Evolutionary conservation across 2,797 vertebrate genomes (phyloP).

Genomic region (Phoxinus dragarum): DNA sequence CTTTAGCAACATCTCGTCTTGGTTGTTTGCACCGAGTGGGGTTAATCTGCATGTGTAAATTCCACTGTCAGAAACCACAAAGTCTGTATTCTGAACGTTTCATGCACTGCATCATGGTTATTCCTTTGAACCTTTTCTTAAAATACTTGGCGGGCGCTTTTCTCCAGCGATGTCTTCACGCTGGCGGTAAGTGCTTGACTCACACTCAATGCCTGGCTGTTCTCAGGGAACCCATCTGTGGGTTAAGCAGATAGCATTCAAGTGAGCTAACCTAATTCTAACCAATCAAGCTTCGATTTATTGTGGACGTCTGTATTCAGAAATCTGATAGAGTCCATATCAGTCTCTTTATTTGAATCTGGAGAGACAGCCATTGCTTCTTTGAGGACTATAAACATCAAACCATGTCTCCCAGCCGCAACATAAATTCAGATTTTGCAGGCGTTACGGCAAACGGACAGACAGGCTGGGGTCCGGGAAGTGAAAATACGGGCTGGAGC

Average conservation of each 20-base stretch:
- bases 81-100: slow-evolving; percentile 67
- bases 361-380: slow-evolving; percentile 78
- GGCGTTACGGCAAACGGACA: slow-evolving; percentile 83
- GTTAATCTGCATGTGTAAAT: slow-evolving; percentile 77
- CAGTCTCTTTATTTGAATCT: slow-evolving; percentile 84
- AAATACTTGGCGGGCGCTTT: slow-evolving; percentile 70
- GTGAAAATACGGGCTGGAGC: slow-evolving; percentile 67
- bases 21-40: slow-evolving; percentile 28
- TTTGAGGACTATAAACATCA: slow-evolving; percentile 80
- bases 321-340: slow-evolving; percentile 86
- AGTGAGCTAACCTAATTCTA: slow-evolving; percentile 86
- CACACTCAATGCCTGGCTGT: slow-evolving; percentile 84
- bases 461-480: slow-evolving; percentile 75
- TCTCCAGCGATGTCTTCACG: slow-evolving; percentile 79
- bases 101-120: slow-evolving; percentile 75
- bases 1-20: slow-evolving; percentile 3
- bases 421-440: slow-evolving; percentile 83
- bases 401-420: slow-evolving; percentile 82
- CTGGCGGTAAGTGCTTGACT: slow-evolving; percentile 86
- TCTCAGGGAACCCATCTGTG: slow-evolving; percentile 85
- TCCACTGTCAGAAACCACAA: slow-evolving; percentile 67
- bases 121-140: slow-evolving; percentile 71
- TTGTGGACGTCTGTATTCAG: slow-evolving; percentile 83
- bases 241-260: slow-evolving; percentile 87
- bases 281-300: slow-evolving; percentile 85